Evolutionary conservation across 2,888 invertebrate genomes (phyloP).

Genomic region (Xiphydria camelus): DNA sequence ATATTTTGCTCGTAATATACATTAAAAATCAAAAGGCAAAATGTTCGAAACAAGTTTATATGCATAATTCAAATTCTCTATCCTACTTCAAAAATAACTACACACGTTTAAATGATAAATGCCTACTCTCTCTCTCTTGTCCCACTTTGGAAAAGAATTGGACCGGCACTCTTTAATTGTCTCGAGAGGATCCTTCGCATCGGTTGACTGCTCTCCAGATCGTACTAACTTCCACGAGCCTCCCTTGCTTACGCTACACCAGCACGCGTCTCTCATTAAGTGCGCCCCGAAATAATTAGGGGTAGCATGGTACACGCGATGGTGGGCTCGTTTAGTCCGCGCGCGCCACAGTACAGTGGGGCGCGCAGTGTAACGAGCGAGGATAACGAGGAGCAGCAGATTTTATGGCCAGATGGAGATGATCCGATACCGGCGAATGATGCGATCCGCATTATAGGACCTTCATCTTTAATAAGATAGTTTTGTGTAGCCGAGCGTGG

Average conservation of each 20-base stretch:
- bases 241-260: background rate
- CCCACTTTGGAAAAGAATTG: no score
- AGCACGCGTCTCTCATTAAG: conserved; percentile 38
- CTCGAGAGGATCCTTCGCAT: no score
- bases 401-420: conserved; percentile 55
- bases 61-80: no score
- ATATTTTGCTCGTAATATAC: no score
- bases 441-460: conserved; percentile 28
- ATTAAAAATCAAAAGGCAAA: no score
- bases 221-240: background rate
- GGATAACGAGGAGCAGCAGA: conserved; percentile 53
- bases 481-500: background rate
- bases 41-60: no score
- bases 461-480: background rate
- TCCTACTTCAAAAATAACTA: no score
- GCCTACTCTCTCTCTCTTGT: no score
- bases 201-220: no score
- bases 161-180: no score
- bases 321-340: conserved; percentile 17
- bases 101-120: no score
- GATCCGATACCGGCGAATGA: conserved; percentile 52
- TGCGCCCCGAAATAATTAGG: conserved; percentile 48
- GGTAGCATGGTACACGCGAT: conserved; percentile 28
- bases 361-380: conserved; percentile 51
- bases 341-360: conserved; percentile 22